phyloP scores from a whole-genome alignment of 2,888 invertebrate species.

The Diaprepes abbreviatus region DNA sequence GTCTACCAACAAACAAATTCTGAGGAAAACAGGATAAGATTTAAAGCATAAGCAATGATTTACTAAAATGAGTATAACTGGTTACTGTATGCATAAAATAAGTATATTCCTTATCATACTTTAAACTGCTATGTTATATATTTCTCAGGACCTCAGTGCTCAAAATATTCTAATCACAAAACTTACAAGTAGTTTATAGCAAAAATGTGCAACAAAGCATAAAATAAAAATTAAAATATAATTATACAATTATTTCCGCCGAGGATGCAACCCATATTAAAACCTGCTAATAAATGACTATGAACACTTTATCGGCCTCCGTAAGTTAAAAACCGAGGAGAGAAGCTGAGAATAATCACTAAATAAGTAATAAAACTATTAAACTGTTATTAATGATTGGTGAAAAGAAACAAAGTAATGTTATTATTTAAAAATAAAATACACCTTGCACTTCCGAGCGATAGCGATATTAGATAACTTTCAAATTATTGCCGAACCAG shows the following conservation, averaged over 20 bases:
- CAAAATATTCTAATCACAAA: neutral
- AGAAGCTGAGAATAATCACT: neutral
- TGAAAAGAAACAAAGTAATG: constrained; percentile 3
- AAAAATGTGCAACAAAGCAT: neutral
- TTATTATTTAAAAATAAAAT: constrained; percentile 17
- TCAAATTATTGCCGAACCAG: constrained; percentile 22
- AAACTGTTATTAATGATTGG: constrained; percentile 5
- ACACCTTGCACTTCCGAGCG: constrained; percentile 35
- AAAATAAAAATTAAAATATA: neutral
- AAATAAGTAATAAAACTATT: neutral
- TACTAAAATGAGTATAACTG: too few relatives aligned
- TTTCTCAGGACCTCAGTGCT: too few relatives aligned
- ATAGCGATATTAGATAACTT: constrained; percentile 34
- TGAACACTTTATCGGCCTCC: neutral
- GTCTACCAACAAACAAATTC: too few relatives aligned
- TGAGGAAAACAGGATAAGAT: too few relatives aligned
- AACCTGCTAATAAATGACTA: constrained; percentile 8
- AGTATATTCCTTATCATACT: too few relatives aligned
- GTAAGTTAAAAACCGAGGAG: neutral
- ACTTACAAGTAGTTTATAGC: neutral
- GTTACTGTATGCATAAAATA: too few relatives aligned
- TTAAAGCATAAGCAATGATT: too few relatives aligned
- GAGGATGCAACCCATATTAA: constrained; percentile 9
- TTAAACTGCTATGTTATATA: too few relatives aligned
- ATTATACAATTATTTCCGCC: constrained; percentile 38